Evolutionary conservation across 2,888 invertebrate species (phyloP), one percentile per base, ranked within the genome.

Genomic region (Chironomus riparius): DNA sequence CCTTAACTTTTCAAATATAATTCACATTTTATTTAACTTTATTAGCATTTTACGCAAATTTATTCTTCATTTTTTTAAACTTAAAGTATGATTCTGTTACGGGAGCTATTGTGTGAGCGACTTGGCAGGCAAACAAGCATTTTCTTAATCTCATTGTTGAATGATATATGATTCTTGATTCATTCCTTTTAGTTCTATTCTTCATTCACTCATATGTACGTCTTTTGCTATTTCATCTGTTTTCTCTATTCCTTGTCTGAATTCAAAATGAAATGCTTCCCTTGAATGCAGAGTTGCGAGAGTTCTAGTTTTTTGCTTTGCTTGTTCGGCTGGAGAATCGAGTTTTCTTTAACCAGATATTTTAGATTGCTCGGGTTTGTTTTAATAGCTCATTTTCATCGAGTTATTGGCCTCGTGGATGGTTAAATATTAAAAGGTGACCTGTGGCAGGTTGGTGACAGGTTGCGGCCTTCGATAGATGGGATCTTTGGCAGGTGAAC

Each of bases 41-140:
- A 56, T 50, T 71, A 50, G 56, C 71, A 71, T 71, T 56, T 71
- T 71, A 71, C 21, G 24, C 50, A 71, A 71, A 71, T 71, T 71
- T 28, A 71, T 56, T 50, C n/a, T 2, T 2, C 15, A n/a, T n/a
- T 24, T 50, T 4, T 56, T 18, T 7, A 4, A 18, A 15, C 5
- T 56, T 7, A 15, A 56, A 56, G 56, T 18, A 15, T 15, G n/a
- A 18, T 7, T 7, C 15, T 18, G 7, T 6, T 15, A 18, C 56
- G 6, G 18, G 1, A n/a, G 50, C 15, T 13, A 50, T 15, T 56
- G 56, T 56, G 6, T 6, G 56, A 18, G 5, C 18, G 56, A 56
- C 56, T 56, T 56, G 56, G 56, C 56, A 56, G n/a, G 56, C 56
- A 38, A 38, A 38, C 38, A 38, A 38, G 38, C 18, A 18, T 56